Percentiles rank a stretch among this genome's conserved stretches.
Conservation (phyloP, 1,140 invertebrate species). For the Lepidostoma basale region DNA sequence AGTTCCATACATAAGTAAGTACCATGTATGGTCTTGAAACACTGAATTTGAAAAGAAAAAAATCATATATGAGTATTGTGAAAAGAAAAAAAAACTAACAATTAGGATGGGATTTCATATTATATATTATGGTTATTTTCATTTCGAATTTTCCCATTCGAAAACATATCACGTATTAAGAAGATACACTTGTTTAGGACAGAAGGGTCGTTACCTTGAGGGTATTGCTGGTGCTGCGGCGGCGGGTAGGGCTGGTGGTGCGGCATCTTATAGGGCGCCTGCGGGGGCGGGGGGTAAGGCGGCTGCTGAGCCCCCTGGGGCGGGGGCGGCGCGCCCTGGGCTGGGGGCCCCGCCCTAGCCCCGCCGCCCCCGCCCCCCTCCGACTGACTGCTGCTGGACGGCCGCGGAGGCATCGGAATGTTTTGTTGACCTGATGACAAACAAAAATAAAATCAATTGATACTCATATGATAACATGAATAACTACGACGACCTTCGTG, state of each 20-base stretch:
- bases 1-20: too few species aligned
- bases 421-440: constrained; percentile 82
- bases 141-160: too few species aligned
- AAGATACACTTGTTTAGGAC: neutral
- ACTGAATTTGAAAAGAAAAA: too few species aligned
- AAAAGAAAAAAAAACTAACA: too few species aligned
- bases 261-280: constrained; percentile 60
- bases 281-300: constrained; percentile 64
- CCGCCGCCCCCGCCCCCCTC: constrained; percentile 40
- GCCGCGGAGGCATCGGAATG: constrained; percentile 89
- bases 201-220: constrained; percentile 52
- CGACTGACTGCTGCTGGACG: constrained; percentile 81
- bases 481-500: too few species aligned
- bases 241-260: constrained; percentile 59
- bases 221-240: constrained; percentile 58
- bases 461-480: too few species aligned
- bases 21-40: too few species aligned
- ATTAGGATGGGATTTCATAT: too few species aligned
- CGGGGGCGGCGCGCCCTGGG: constrained; percentile 41
- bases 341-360: constrained; percentile 34
- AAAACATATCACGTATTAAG: neutral
- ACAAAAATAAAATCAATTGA: too few species aligned
- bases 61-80: too few species aligned
- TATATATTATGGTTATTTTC: too few species aligned
- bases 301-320: constrained; percentile 56